Conservation (phyloP, 1,140 invertebrate species). For the Hermatobates lingyangjiaoensis region DNA sequence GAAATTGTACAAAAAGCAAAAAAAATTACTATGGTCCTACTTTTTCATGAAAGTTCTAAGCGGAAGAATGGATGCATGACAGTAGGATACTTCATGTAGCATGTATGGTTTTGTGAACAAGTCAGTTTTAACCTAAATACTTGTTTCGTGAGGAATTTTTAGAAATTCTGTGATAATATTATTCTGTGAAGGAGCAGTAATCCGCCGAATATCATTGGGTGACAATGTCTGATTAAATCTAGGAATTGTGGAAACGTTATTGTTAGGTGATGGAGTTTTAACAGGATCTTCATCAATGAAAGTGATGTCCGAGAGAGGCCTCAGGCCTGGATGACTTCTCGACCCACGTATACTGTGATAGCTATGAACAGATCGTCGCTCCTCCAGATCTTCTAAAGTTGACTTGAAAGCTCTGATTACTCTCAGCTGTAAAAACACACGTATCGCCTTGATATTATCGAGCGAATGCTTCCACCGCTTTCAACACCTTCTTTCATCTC, state of each 20-base stretch:
- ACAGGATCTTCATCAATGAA: slow-evolving; percentile 76
- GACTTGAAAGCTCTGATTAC: slow-evolving; percentile 99
- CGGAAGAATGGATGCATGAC: too few species aligned
- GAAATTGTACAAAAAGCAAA: too few species aligned
- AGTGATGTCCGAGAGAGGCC: slow-evolving; percentile 71
- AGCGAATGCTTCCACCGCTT: too few species aligned
- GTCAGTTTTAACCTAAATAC: slow-evolving; percentile 36
- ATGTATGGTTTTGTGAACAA: too few species aligned
- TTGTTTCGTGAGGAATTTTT: slow-evolving; percentile 49
- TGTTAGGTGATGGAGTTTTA: slow-evolving; percentile 29
- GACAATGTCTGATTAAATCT: slow-evolving; percentile 22
- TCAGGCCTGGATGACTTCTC: slow-evolving; percentile 54
- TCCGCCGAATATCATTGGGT: slow-evolving; percentile 22
- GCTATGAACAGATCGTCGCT: slow-evolving; percentile 93
- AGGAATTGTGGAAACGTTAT: slow-evolving; percentile 9
- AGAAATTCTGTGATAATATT: slow-evolving; percentile 33
- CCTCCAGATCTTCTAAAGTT: slow-evolving; percentile 97
- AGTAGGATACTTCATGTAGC: not conserved
- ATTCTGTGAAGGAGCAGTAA: slow-evolving; percentile 13
- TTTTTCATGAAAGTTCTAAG: too few species aligned
- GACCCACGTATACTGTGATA: slow-evolving; percentile 82
- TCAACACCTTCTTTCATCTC: too few species aligned
- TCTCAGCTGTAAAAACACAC: slow-evolving; percentile 88
- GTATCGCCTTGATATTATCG: slow-evolving; percentile 17
- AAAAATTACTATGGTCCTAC: too few species aligned